A percentile compares a stretch with the other conserved stretches of the same genome.
Evolutionary conservation across 2,113 vertebrate genomes (phyloP).

Genomic region (Chloropsis hardwickii): DNA sequence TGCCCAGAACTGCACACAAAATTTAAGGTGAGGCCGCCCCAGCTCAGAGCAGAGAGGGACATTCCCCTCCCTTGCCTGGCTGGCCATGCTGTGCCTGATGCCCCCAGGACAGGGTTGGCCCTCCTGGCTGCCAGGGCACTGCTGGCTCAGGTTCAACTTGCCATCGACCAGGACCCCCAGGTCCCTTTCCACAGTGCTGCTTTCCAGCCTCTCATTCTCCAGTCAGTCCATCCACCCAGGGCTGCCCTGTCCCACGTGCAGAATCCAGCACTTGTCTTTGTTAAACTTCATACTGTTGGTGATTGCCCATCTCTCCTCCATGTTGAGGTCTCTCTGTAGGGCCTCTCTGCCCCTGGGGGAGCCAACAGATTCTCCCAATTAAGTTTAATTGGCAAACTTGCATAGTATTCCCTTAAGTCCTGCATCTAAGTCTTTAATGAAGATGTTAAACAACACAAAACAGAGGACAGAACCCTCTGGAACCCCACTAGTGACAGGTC

Average conservation of each 20-base stretch:
- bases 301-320: background rate
- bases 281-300: background rate
- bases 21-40: rapidly evolving
- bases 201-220: background rate
- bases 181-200: rapidly evolving
- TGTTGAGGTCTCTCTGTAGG: background rate
- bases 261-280: background rate
- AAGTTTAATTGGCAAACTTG: background rate
- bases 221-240: background rate
- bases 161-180: rapidly evolving
- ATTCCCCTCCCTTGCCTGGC: background rate
- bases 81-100: background rate
- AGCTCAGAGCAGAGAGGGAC: rapidly evolving
- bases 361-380: background rate
- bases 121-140: background rate
- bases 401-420: background rate
- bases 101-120: rapidly evolving
- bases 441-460: background rate
- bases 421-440: background rate
- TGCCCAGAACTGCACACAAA: background rate
- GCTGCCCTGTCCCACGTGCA: background rate
- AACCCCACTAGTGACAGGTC: background rate
- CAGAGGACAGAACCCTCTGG: background rate
- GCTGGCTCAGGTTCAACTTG: rapidly evolving
- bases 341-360: no score